Base-by-base conservation (phyloP, 2,113 vertebrate genomes). In the Platichthys flesus region DNA sequence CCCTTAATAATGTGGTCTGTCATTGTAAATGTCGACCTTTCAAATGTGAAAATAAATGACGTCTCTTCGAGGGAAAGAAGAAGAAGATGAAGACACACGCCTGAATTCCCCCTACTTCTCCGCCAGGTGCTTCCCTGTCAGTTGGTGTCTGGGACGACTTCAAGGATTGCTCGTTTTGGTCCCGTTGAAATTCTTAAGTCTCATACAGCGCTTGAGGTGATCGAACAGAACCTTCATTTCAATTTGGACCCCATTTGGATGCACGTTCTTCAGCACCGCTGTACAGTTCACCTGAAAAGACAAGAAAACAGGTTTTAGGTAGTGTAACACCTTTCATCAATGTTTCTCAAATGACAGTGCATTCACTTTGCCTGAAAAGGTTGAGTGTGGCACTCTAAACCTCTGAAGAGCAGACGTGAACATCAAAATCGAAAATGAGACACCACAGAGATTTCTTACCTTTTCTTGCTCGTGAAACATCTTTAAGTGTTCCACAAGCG, bases 201-300 rank as follows among this genome's bases (percentile, higher is more conserved):
- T 1, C 31, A 31, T 7, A 31, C 31, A 31, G 31, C 1, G 6
- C 1, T 7, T 6, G 31, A 31, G 6, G 31, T 7, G 0, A 1
- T 0, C 0, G 5, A 31, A 7, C 31, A 7, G 31, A 31, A 7
- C 6, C 26, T 28, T 28, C 6, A 31, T 31, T 7, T 31, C 5
- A 2, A 9, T 37, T 9, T 37, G 5, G 35, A 9, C 9, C 2
- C 9, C 35, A 37, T 8, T 37, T 37, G 35, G 2, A 9, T 9
- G 68, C 7, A 3, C 2, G 26, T 6, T 0, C 37, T 57, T 4
- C 0, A 57, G 13, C 0, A 54, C 0, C 0, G n/a, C 21, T 9
- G 9, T 0, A 52, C 88, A 92, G 37, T 31, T 57, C 0, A 2
- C 0, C 91, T 92, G 59, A 80, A 58, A 4, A 65, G 23, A 70